phyloP scores from a whole-genome alignment of 2,888 invertebrate genomes.

The Drepana falcataria region DNA sequence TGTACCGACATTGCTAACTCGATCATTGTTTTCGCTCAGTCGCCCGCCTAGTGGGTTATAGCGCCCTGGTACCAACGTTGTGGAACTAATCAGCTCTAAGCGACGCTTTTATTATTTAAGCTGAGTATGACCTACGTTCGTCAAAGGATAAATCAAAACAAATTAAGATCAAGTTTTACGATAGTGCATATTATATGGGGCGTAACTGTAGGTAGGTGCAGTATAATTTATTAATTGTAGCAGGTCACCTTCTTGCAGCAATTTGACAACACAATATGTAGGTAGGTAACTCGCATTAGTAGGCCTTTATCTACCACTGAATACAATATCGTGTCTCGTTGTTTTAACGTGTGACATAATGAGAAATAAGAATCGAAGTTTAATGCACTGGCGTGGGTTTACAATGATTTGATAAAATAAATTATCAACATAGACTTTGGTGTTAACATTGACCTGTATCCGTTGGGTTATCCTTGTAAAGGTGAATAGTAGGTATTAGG shows the following conservation, averaged over 20 bases:
- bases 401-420: too few species aligned
- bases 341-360: neutral
- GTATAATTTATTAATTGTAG: slow-evolving; percentile 1
- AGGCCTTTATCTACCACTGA: neutral
- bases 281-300: neutral
- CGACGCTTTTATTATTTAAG: neutral
- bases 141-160: neutral
- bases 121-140: neutral
- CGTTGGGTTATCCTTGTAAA: slow-evolving; percentile 14
- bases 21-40: slow-evolving; percentile 38
- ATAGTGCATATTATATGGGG: slow-evolving; percentile 1
- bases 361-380: neutral
- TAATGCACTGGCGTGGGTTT: too few species aligned
- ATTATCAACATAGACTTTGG: too few species aligned
- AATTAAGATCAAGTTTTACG: neutral
- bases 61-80: slow-evolving; percentile 21
- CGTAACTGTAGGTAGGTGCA: neutral
- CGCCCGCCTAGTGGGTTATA: slow-evolving; percentile 35
- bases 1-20: slow-evolving; percentile 34
- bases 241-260: neutral
- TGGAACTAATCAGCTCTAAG: neutral
- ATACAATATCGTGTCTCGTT: neutral
- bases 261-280: slow-evolving; percentile 2
- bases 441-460: neutral
- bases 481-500: slow-evolving; percentile 42